A percentile compares a stretch with the other conserved stretches of the same genome.
These are phyloP conservation scores for Wasmannia auropunctata DNA, from an alignment of 1,140 invertebrate genomes.

Conservation along the genomic window DNA sequence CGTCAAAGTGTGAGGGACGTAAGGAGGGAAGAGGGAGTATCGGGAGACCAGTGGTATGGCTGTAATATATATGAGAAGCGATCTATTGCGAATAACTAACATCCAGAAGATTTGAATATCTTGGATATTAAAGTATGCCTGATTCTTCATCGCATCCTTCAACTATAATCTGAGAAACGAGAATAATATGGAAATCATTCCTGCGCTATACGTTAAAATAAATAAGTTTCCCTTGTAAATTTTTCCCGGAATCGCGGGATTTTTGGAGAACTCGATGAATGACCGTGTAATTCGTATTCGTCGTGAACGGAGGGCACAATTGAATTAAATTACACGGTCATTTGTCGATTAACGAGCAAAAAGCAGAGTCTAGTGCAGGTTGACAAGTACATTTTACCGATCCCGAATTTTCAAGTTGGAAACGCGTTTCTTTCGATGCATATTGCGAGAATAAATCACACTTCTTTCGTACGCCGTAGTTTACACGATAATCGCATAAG, in stretches of 20 bases:
- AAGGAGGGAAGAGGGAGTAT: background rate
- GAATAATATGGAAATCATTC: slow-evolving; percentile 23
- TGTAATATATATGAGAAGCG: background rate
- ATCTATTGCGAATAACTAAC: background rate
- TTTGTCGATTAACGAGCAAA: slow-evolving; percentile 54
- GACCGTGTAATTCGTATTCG: slow-evolving; percentile 26
- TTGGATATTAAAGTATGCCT: background rate
- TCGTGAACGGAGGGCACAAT: background rate
- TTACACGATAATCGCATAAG: slow-evolving; percentile 1
- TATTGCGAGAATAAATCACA: background rate
- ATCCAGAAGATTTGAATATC: background rate
- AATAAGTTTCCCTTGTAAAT: slow-evolving; percentile 34
- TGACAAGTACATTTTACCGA: slow-evolving; percentile 5
- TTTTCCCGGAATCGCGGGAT: background rate
- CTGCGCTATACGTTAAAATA: background rate
- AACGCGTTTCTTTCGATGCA: background rate
- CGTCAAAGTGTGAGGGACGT: background rate
- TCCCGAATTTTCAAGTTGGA: slow-evolving; percentile 19
- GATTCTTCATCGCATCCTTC: background rate
- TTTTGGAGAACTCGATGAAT: slow-evolving; percentile 19
- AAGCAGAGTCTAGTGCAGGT: slow-evolving; percentile 20
- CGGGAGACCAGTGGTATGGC: background rate
- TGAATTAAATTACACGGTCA: slow-evolving; percentile 44
- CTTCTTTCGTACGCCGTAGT: background rate
- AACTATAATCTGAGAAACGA: background rate